Base-by-base conservation (phyloP, 2,797 vertebrate genomes). In the Capromys pilorides region DNA sequence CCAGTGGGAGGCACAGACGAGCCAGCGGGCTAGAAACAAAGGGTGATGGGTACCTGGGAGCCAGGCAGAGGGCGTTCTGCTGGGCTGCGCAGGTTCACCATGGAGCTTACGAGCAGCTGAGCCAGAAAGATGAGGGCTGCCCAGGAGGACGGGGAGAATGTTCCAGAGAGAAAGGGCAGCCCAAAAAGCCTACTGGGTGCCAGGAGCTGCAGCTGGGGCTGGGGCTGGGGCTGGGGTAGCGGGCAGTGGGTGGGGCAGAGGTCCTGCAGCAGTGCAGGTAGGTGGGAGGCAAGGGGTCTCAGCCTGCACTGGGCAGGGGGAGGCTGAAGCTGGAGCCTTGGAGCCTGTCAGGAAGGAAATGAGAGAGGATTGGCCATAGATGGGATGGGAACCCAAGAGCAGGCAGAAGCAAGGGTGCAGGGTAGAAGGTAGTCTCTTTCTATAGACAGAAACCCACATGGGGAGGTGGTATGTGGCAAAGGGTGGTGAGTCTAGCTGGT, bases 321-420 rank as follows among this genome's bases (percentile, higher is more conserved):
- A 75, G 71, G 36, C 71, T 45, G 39, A 75, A 86, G 61, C 45
- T 14, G n/a, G 81, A 33, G 22, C 22, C 59, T 13, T 3, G 49
- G 8, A 80, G 49, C 26, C 69, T 36, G 10, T 26, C 62, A 41
- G 66, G 28, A 59, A 6, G 54, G 59, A 1, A 10, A 3, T 3
- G 36, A 75, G 9, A 67, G 0, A 14, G 22, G 49, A 24, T 0
- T 36, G 16, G 24, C 31, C 5, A 73, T 0, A 78, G 41, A n/a
- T 2, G n/a, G 21, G 41, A 36, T 0, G 19, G 61, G 31, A 67
- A 14, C 31, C 6, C 0, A 0, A 66, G 59, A 49, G 26, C 41
- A n/a, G 45, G 4, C 5, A 0, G 28, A 88, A 49, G n/a, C 0
- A 6, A 31, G 1, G 0, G 57, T 22, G 85, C 19, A 0, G 22